Percentiles rank a stretch among this genome's conserved stretches.
These are phyloP conservation scores for Falco peregrinus DNA, from an alignment of 2,797 vertebrate genomes.

Conservation along the genomic window DNA sequence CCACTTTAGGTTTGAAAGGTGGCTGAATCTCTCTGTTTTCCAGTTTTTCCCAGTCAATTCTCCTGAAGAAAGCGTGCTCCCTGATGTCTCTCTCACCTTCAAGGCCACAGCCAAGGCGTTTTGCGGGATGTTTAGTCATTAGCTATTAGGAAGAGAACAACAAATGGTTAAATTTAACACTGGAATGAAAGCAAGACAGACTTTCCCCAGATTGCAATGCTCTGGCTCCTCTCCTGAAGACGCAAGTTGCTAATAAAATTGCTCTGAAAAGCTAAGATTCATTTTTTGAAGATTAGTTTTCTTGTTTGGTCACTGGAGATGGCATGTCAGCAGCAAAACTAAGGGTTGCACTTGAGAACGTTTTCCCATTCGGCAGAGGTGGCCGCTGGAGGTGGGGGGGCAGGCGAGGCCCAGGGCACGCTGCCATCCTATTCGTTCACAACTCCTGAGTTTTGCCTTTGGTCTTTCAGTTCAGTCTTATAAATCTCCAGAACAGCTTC, in stretches of 20 bases:
- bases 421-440: not conserved
- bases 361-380: not conserved
- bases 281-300: not conserved
- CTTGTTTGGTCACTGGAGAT: not conserved
- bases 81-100: slow-evolving; percentile 92
- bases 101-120: slow-evolving; percentile 89
- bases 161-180: not conserved
- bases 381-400: not conserved
- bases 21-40: slow-evolving; percentile 92
- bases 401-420: not conserved
- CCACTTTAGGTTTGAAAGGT: slow-evolving; percentile 97
- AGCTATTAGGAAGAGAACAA: slow-evolving; percentile 75
- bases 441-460: not conserved
- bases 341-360: not conserved
- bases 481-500: not conserved
- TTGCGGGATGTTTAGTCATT: slow-evolving; percentile 94
- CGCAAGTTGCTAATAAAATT: not conserved
- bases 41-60: slow-evolving; percentile 96
- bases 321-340: not conserved
- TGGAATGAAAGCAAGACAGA: not conserved
- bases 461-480: not conserved
- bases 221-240: not conserved
- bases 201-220: not conserved
- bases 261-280: not conserved
- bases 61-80: slow-evolving; percentile 94